A percentile compares a stretch with the other conserved stretches of the same genome.
These are phyloP conservation scores for Nymphalis urticae DNA, from an alignment of 2,888 invertebrate genomes.

Conservation along the genomic window DNA sequence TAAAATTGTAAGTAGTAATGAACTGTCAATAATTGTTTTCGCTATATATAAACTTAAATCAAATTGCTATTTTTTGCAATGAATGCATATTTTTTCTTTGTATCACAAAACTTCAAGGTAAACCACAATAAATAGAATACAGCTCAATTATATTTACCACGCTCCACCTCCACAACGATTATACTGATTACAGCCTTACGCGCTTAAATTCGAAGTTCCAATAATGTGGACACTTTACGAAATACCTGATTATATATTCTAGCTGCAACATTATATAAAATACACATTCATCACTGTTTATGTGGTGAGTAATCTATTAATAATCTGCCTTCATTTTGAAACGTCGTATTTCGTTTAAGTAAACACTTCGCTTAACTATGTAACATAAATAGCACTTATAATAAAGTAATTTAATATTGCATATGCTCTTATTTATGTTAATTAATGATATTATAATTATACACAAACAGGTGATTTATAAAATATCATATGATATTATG, in stretches of 20 bases:
- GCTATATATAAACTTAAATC: too few relatives aligned
- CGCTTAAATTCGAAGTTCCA: not conserved
- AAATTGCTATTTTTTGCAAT: too few relatives aligned
- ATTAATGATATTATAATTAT: too few relatives aligned
- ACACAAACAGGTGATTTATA: too few relatives aligned
- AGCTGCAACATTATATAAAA: conserved; percentile 6
- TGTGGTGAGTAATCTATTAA: conserved; percentile 5
- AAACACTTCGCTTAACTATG: not conserved
- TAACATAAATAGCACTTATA: not conserved
- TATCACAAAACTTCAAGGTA: not conserved
- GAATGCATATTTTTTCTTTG: not conserved
- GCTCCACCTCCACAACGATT: not conserved
- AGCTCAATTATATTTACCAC: conserved; percentile 1
- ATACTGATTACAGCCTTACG: not conserved
- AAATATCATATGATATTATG: too few relatives aligned
- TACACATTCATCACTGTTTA: conserved; percentile 1
- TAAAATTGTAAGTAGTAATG: too few relatives aligned
- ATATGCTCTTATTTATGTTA: too few relatives aligned
- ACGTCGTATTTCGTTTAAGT: not conserved
- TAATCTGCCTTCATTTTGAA: not conserved
- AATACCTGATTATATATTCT: conserved; percentile 1
- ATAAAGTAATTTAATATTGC: too few relatives aligned
- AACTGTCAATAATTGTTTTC: too few relatives aligned
- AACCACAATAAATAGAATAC: not conserved
- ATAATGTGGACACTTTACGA: conserved; percentile 4